phyloP scores from a whole-genome alignment of 2,113 vertebrate species.

The Pedetes capensis region DNA sequence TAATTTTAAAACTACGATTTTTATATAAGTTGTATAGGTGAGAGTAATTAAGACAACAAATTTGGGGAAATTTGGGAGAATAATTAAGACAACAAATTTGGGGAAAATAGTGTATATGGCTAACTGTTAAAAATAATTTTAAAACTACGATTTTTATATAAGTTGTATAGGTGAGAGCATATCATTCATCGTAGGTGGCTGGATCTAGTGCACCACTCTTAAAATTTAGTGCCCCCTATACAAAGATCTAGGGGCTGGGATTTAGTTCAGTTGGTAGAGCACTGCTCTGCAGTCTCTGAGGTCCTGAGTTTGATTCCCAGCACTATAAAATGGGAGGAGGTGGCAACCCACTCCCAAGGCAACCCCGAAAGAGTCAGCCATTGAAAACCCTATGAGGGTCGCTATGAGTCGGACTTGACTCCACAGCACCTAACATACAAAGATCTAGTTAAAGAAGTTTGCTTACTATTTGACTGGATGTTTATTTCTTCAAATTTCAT shows the following conservation, averaged over 20 bases:
- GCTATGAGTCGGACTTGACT: too few species aligned
- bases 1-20: not conserved
- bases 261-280: too few species aligned
- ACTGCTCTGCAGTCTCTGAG: too few species aligned
- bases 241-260: not conserved
- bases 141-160: not conserved
- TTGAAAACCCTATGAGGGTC: too few species aligned
- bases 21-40: not conserved
- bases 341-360: too few species aligned
- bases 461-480: not conserved
- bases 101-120: not conserved
- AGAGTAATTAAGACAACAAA: conserved; percentile 24
- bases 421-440: too few species aligned
- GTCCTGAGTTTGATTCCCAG: too few species aligned
- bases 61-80: not conserved
- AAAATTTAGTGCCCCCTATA: not conserved
- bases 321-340: too few species aligned
- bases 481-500: not conserved
- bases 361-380: too few species aligned
- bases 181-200: not conserved
- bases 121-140: not conserved
- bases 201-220: not conserved
- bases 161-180: not conserved
- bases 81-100: conserved; percentile 10
- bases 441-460: not conserved